Evolutionary conservation across 2,113 vertebrate genomes (phyloP).

Genomic region (Syngnathus scovelli): DNA sequence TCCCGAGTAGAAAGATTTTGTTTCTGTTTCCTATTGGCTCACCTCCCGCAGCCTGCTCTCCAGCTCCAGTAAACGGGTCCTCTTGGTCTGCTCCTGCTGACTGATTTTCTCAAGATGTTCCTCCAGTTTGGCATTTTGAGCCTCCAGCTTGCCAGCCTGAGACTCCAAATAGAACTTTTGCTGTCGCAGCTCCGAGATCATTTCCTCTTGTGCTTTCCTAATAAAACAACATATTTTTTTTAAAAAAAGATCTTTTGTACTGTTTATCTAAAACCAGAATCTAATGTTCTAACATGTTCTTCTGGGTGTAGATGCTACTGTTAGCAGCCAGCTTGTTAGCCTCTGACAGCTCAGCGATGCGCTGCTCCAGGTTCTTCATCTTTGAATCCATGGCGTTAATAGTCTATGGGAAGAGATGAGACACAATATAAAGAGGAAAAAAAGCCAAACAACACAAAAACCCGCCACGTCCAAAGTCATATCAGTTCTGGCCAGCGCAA

Average conservation of each 20-base stretch:
- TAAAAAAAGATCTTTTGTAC: slow-evolving; percentile 17
- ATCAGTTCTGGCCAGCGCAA: slow-evolving; percentile 4
- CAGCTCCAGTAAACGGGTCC: slow-evolving; percentile 84
- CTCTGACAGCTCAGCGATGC: slow-evolving; percentile 92
- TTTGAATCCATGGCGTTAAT: slow-evolving; percentile 99
- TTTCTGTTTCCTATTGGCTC: slow-evolving; percentile 30
- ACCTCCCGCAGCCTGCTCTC: slow-evolving; percentile 81
- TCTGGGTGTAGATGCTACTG: slow-evolving; percentile 98
- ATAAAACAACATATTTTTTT: slow-evolving; percentile 17
- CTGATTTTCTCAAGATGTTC: slow-evolving; percentile 95
- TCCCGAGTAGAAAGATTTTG: slow-evolving; percentile 26
- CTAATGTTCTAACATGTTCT: slow-evolving; percentile 86
- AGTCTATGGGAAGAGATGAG: slow-evolving; percentile 72
- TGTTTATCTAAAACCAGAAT: not conserved
- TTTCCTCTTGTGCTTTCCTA: slow-evolving; percentile 99
- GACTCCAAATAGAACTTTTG: slow-evolving; percentile 99
- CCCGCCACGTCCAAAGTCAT: not conserved
- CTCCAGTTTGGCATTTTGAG: slow-evolving; percentile 94
- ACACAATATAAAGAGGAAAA: slow-evolving; percentile 2
- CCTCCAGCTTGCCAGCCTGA: slow-evolving; percentile 93
- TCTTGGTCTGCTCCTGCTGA: slow-evolving; percentile 93
- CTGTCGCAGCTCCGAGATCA: slow-evolving; percentile 97
- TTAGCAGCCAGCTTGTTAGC: slow-evolving; percentile 98
- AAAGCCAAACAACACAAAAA: slow-evolving; percentile 5
- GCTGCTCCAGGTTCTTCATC: slow-evolving; percentile 96